Evolutionary conservation across 2,797 vertebrate genomes (phyloP), one percentile per base, ranked within the genome.

Genomic region (Takifugu ocellatus): DNA sequence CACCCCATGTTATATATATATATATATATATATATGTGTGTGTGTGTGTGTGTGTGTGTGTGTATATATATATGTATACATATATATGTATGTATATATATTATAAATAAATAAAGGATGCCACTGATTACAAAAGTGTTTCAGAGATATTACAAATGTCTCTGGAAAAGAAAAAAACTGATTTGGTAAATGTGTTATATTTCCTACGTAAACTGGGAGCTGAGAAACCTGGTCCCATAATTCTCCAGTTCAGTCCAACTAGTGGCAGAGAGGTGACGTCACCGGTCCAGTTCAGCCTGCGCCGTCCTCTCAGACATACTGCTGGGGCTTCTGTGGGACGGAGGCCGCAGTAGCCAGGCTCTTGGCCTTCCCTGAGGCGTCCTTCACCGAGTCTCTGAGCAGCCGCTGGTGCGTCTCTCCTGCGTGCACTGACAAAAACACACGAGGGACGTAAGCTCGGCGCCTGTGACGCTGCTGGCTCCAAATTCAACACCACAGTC

Each of bases 351-450:
- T 82, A 5, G 90, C 85, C 57, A 92, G 76, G 27, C 66, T 90
- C 70, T 91, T 91, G 39, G 88, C 87, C 54, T 88, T 89, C 49
- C 77, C 89, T 0, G 88, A 85, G 0, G 83, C 76, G 0, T 85
- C 89, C 75, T 89, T 91, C 75, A 89, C 72, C 0, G 87, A 42
- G 80, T 80, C 84, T 72, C 88, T 79, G 82, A 85, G 83, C 63
- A 83, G 75, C 81, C 86, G 67, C 60, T 87, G 84, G 58, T 79
- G 76, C 39, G 57, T 51, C 78, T 90, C 87, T 86, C 90, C 90
- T 91, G 81, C n/a, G 8, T 25, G n/a, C n/a, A 29, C 2, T 31
- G 21, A 9, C 31, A 31, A 8, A 21, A n/a, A 54, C 1, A 25
- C 10, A 26, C 9, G 51, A 1, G 29, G 44, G 48, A 50, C 31